Evolutionary conservation across 2,113 vertebrate species (phyloP), one percentile per base, ranked within the genome.

Genomic region (Lagopus muta): DNA sequence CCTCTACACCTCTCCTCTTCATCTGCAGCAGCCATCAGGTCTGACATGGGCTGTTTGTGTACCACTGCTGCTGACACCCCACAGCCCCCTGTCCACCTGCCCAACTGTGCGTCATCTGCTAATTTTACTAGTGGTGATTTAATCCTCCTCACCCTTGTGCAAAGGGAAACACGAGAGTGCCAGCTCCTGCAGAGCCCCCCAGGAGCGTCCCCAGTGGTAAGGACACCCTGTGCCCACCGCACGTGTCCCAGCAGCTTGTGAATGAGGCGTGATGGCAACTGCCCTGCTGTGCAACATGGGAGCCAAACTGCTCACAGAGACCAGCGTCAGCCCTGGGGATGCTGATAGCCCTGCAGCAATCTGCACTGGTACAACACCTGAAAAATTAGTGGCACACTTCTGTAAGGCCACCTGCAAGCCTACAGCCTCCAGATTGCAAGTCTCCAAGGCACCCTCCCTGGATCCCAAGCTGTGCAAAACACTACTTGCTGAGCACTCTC

Each of bases 111-210:
- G 81, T 94, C 93, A 96, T 65, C 52, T 72, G 84, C 94, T 96
- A 94, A 93, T 93, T 96, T 96, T 96, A 93, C 87, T 74, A 52
- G 71, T 0, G 0, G 78, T 93, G 94, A 96, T 95, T 95, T 91
- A 81, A 95, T 84, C 73, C 48, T 0, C 2, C 5, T 24, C 43
- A 79, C 50, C 42, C 75, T n/a, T 2, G 3, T 21, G n/a, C 42
- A 1, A 70, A 82, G 89, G 48, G 86, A 87, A 92, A 94, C 27
- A 43, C 13, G 74, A 92, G 84, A 84, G 73, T 4, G 3, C 27
- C 32, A 50, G 87, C 1, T 2, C n/a, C 76, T n/a, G 77, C 81
- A 17, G 72, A 92, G 45, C 45, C 65, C 86, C 64, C 55, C 3
- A 0, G 65, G 24, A 82, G 11, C 0, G 0, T 8, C 77, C 36